Evolutionary conservation across 2,888 invertebrate species (phyloP).

Genomic region (Eristalis tenax): DNA sequence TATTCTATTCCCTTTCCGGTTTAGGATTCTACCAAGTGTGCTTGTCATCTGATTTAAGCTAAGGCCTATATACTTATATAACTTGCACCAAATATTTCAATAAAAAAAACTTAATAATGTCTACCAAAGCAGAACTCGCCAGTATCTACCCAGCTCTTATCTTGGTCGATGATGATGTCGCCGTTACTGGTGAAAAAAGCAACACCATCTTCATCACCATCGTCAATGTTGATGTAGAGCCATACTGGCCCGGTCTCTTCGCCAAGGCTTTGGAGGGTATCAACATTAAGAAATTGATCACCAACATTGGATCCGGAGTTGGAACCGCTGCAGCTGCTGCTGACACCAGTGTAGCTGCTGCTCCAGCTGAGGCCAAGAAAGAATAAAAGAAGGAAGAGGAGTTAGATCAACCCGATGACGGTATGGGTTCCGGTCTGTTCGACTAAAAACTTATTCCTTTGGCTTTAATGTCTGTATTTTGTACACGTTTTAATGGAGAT

Average conservation of each 20-base stretch:
- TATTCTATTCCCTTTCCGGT: too few species aligned
- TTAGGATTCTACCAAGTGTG: slow-evolving; percentile 85
- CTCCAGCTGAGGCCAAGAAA: slow-evolving; percentile 81
- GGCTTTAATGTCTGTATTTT: slow-evolving; percentile 69
- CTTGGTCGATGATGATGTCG: slow-evolving; percentile 97
- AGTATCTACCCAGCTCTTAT: slow-evolving; percentile 98
- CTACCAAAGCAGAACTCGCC: slow-evolving; percentile 96
- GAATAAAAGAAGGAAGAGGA: slow-evolving; percentile 86
- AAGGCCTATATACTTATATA: slow-evolving; percentile 88
- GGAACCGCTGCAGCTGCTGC: slow-evolving; percentile 91
- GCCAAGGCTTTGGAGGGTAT: slow-evolving; percentile 97
- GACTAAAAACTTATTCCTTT: slow-evolving; percentile 77
- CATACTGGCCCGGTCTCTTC: slow-evolving; percentile 99
- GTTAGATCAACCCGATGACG: slow-evolving; percentile 90
- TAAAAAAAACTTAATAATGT: slow-evolving; percentile 83
- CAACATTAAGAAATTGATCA: slow-evolving; percentile 95
- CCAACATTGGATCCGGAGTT: slow-evolving; percentile 95
- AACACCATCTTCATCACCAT: slow-evolving; percentile 98
- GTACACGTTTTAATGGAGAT: slow-evolving; percentile 81
- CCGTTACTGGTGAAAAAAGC: slow-evolving; percentile 98
- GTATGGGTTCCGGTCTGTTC: slow-evolving; percentile 91
- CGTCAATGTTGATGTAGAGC: slow-evolving; percentile 97
- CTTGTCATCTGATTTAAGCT: slow-evolving; percentile 94
- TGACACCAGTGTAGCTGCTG: slow-evolving; percentile 81
- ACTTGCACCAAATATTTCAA: slow-evolving; percentile 88